A percentile compares a stretch with the other conserved stretches of the same genome.
Evolutionary conservation across 1,140 invertebrate species (phyloP).

Genomic region (Chironomus tepperi): DNA sequence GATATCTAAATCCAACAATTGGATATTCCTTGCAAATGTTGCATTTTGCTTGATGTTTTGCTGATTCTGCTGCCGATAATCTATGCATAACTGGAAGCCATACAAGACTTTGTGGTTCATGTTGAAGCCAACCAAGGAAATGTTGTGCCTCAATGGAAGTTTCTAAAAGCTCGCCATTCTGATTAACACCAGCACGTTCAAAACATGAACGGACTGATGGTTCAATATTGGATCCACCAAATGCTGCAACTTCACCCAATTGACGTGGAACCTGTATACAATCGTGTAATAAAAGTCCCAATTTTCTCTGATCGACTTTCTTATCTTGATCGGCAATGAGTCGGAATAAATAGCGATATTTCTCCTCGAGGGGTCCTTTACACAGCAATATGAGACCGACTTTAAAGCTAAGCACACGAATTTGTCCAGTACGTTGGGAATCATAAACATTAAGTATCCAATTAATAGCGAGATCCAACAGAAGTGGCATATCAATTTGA

Average conservation of each 20-base stretch:
- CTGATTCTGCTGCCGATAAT: conserved; percentile 84
- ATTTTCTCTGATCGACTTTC: conserved; percentile 86
- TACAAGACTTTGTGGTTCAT: conserved; percentile 94
- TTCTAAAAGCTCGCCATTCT: conserved; percentile 36
- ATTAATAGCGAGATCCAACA: conserved; percentile 92
- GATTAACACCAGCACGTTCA: conserved; percentile 62
- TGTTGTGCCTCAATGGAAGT: conserved; percentile 71
- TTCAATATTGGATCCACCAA: conserved; percentile 98
- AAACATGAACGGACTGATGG: conserved; percentile 96
- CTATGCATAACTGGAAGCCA: conserved; percentile 97
- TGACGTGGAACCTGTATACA: conserved; percentile 73
- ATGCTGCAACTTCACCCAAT: conserved; percentile 78
- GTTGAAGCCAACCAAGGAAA: conserved; percentile 91
- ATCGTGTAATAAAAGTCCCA: conserved; percentile 90
- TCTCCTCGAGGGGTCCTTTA: conserved; percentile 94
- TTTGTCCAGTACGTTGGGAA: conserved; percentile 92
- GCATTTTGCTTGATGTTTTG: conserved; percentile 97
- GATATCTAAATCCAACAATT: conserved; percentile 92
- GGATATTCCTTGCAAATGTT: conserved; percentile 99
- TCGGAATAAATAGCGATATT: conserved; percentile 93
- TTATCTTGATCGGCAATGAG: conserved; percentile 91
- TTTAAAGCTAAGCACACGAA: conserved; percentile 97
- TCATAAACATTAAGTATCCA: conserved; percentile 99
- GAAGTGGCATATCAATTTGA: conserved; percentile 65
- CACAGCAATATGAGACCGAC: conserved; percentile 88